Evolutionary conservation across 2,113 vertebrate species (phyloP).

Genomic region (Junco hyemalis): DNA sequence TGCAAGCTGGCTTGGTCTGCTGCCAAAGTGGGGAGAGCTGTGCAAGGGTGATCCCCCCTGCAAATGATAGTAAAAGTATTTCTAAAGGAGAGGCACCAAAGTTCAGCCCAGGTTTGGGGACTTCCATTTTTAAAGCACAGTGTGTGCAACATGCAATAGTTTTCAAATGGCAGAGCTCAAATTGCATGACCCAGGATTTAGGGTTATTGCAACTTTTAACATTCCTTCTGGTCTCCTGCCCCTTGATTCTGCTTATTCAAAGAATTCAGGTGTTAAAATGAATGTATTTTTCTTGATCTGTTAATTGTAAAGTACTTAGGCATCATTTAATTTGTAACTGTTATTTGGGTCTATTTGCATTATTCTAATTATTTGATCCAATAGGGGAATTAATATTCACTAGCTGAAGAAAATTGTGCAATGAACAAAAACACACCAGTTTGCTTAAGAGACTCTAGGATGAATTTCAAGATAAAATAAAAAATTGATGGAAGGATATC

Average conservation of each 20-base stretch:
- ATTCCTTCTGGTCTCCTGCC: background rate
- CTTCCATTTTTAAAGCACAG: background rate
- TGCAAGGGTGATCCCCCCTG: background rate
- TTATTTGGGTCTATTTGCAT: background rate
- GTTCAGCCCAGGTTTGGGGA: background rate
- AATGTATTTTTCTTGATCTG: background rate
- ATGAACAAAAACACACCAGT: background rate
- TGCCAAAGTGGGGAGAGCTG: background rate
- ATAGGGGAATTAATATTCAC: background rate
- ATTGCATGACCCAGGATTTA: background rate
- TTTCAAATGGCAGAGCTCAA: background rate
- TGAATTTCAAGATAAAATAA: background rate
- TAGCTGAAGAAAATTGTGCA: background rate
- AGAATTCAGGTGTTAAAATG: background rate
- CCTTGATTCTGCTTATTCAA: background rate
- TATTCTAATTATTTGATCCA: background rate
- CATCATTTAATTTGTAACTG: background rate
- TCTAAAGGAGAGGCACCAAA: background rate
- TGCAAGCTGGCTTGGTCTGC: background rate
- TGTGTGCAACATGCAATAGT: background rate
- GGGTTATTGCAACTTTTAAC: background rate
- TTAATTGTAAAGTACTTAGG: background rate
- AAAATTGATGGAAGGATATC: background rate
- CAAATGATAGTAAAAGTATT: background rate
- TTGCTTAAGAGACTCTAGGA: background rate